Evolutionary conservation across 2,113 vertebrate species (phyloP), one percentile per base, ranked within the genome.

Genomic region (Hemicordylus capensis): DNA sequence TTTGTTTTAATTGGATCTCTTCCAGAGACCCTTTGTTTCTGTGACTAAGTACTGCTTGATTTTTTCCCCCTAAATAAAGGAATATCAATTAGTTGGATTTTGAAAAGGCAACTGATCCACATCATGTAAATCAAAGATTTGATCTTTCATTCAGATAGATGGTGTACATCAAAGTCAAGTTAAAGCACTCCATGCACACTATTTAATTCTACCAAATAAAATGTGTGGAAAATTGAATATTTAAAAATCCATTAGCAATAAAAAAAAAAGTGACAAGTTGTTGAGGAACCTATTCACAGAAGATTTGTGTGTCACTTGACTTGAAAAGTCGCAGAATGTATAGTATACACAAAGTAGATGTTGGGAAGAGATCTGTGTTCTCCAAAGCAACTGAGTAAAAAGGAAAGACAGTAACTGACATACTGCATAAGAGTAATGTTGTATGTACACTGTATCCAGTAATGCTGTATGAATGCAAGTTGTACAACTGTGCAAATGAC

Each of bases 31-130:
- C 80, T 91, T 34, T 91, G 63, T 90, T 79, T 90, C 80, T 76
- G 80, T 14, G 82, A 61, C 20, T 93, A 75, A 89, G 28, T 76
- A 69, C 88, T 58, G 54, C 79, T 26, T 48, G 77, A 80, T 42
- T 42, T 81, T 54, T 31, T 34, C 54, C 59, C 82, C 82, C 88
- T 89, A 86, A 92, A 91, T 92, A 86, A 94, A 91, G 70, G 37
- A 94, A 91, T 94, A 92, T 91, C 85, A 92, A 78, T 81, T 89
- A 39, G 84, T 89, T 94, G 89, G 86, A 90, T 80, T 81, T 90
- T 92, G 89, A 93, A 93, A 94, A 93, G 88, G 95, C 85, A 94
- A 95, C 93, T 91, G 90, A 92, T 89, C 85, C 80, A 87, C 83
- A 86, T 86, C 88, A 93, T 90, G 75, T 78, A 92, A 91, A 95